Evolutionary conservation across 2,888 invertebrate genomes (phyloP).

Genomic region (Caenorhabditis parvicauda): DNA sequence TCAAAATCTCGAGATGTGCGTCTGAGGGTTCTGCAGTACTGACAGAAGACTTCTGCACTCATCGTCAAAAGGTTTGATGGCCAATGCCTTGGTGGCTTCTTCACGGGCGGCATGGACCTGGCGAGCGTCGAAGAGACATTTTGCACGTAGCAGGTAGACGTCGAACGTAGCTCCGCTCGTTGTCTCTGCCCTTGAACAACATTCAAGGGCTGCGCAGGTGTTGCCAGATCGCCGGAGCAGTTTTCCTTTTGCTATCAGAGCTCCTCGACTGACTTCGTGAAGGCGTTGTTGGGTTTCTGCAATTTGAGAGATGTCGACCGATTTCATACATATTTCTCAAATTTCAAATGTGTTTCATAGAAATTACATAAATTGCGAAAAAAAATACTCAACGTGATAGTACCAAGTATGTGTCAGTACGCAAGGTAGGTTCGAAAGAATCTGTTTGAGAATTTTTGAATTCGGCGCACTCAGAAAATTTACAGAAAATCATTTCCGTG

Average conservation of each 20-base stretch:
- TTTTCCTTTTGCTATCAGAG: slow-evolving; percentile 4
- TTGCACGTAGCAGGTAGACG: slow-evolving; percentile 11
- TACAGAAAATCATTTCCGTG: no score
- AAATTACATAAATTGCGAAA: no score
- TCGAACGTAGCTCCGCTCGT: slow-evolving; percentile 5
- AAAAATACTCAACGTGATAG: no score
- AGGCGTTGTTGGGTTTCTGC: not conserved
- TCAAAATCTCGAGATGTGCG: slow-evolving; percentile 10
- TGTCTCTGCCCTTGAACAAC: slow-evolving; percentile 6
- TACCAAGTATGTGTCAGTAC: no score
- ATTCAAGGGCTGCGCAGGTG: slow-evolving; percentile 6
- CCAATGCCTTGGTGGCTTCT: slow-evolving; percentile 10
- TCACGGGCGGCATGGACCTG: slow-evolving; percentile 15
- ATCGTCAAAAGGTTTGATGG: slow-evolving; percentile 8
- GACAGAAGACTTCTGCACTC: slow-evolving; percentile 13
- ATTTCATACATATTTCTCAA: no score
- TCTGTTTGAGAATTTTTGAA: no score
- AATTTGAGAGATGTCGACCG: no score
- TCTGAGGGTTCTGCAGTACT: slow-evolving; percentile 8
- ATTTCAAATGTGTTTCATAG: no score
- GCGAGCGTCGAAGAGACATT: slow-evolving; percentile 16
- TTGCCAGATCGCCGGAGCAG: slow-evolving; percentile 8
- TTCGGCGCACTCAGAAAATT: no score
- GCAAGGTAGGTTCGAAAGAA: no score
- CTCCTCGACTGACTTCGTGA: slow-evolving; percentile 1